A percentile compares a stretch with the other conserved stretches of the same genome.
Evolutionary conservation across 2,113 vertebrate species (phyloP).

Genomic region (Alethe diademata): DNA sequence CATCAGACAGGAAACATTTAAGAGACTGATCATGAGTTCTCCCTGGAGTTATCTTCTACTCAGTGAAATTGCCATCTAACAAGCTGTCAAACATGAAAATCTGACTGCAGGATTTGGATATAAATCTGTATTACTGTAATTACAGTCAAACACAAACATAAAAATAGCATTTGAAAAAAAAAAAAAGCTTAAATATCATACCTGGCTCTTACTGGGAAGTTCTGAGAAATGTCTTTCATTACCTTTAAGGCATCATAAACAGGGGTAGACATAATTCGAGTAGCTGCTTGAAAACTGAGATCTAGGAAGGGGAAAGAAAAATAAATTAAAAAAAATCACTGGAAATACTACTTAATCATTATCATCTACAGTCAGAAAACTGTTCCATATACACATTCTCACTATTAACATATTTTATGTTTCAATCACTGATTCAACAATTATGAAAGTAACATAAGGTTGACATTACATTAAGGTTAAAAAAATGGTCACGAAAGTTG

Average conservation of each 20-base stretch:
- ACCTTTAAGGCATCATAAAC: slow-evolving; percentile 89
- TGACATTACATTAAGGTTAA: background rate
- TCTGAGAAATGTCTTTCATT: slow-evolving; percentile 92
- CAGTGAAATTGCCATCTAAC: background rate
- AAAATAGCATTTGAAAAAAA: background rate
- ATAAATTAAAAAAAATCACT: background rate
- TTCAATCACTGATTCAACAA: background rate
- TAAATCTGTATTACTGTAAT: background rate
- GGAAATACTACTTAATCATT: background rate
- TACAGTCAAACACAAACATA: background rate
- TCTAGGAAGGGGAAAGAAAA: slow-evolving; percentile 67
- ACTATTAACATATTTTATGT: background rate
- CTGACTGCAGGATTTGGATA: background rate
- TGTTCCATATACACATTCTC: background rate
- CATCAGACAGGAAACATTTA: background rate
- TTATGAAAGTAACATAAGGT: background rate
- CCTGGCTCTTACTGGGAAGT: slow-evolving; percentile 96
- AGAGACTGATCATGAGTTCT: background rate
- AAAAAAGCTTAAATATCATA: slow-evolving; percentile 58
- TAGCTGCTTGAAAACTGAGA: slow-evolving; percentile 93
- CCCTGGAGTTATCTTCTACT: background rate
- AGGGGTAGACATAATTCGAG: slow-evolving; percentile 84
- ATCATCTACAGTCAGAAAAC: background rate
- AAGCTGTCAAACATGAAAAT: background rate
- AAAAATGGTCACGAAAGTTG: background rate